Conservation (phyloP, 2,888 invertebrate genomes). For the Apotomis turbidana region DNA sequence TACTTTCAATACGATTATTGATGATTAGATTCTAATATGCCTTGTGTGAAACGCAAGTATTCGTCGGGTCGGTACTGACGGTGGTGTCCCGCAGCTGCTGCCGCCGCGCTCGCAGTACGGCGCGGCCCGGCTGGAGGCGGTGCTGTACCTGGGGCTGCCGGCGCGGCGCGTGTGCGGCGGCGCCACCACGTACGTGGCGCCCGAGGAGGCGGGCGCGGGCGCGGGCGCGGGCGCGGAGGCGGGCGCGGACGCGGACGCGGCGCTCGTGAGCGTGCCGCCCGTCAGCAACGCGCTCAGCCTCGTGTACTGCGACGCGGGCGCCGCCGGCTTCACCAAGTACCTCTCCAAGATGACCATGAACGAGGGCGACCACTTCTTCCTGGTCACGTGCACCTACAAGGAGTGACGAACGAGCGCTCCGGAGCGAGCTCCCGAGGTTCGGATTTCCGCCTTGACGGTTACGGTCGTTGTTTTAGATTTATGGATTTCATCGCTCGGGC, state of each 20-base stretch:
- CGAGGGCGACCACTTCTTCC: constrained; percentile 60
- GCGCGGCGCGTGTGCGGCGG: constrained; percentile 57
- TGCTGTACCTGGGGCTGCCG: constrained; percentile 66
- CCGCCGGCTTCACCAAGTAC: constrained; percentile 77
- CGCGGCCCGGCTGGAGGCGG: constrained; percentile 61
- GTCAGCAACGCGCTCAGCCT: constrained; percentile 87
- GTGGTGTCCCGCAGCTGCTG: too few species aligned
- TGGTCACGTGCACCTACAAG: constrained; percentile 66
- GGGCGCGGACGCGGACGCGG: constrained; percentile 52
- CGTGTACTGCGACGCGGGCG: constrained; percentile 83
- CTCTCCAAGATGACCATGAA: constrained; percentile 62
- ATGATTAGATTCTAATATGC: too few species aligned
- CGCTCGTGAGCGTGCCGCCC: constrained; percentile 85
- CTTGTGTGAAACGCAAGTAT: too few species aligned
- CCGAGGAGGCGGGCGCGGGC: constrained; percentile 59
- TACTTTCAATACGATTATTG: too few species aligned
- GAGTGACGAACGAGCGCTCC: constrained; percentile 58
- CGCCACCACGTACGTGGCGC: constrained; percentile 65
- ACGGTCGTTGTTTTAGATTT: too few species aligned
- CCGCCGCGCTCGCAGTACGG: constrained; percentile 68
- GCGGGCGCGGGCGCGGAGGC: constrained; percentile 60
- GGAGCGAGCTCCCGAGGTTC: too few species aligned
- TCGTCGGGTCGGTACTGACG: too few species aligned
- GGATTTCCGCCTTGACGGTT: too few species aligned
- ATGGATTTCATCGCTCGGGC: too few species aligned